Evolutionary conservation across 2,888 invertebrate genomes (phyloP).

Genomic region (Tetropium fuscum): DNA sequence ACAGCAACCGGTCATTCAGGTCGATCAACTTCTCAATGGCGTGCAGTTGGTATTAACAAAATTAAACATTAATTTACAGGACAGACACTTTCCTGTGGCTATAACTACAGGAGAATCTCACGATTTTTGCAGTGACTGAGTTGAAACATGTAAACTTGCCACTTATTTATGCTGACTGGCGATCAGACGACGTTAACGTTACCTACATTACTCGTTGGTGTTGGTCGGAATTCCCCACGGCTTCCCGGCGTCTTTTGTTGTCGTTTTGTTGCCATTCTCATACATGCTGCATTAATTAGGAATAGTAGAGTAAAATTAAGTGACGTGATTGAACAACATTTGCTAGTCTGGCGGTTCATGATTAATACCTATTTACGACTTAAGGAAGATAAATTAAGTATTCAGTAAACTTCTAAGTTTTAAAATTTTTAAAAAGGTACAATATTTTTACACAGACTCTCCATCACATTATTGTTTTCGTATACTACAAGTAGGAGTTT

Average conservation of each 20-base stretch:
- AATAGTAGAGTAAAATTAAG: neutral
- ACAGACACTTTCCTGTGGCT: neutral
- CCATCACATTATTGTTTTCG: too few relatives aligned
- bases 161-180: neutral
- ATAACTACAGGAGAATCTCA: too few relatives aligned
- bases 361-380: too few relatives aligned
- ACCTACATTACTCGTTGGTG: neutral
- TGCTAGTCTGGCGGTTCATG: neutral
- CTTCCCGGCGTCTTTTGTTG: neutral
- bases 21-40: neutral
- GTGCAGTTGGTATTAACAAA: neutral
- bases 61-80: neutral
- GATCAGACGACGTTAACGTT: too few relatives aligned
- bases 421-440: too few relatives aligned
- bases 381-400: too few relatives aligned
- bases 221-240: neutral
- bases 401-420: too few relatives aligned
- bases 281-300: neutral
- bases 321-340: neutral
- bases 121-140: neutral
- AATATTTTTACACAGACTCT: too few relatives aligned
- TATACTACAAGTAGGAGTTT: too few relatives aligned
- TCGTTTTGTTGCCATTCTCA: neutral
- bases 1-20: constrained; percentile 3
- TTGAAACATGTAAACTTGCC: neutral